phyloP scores from a whole-genome alignment of 2,797 vertebrate species.

The Rhynchonycteris naso region DNA sequence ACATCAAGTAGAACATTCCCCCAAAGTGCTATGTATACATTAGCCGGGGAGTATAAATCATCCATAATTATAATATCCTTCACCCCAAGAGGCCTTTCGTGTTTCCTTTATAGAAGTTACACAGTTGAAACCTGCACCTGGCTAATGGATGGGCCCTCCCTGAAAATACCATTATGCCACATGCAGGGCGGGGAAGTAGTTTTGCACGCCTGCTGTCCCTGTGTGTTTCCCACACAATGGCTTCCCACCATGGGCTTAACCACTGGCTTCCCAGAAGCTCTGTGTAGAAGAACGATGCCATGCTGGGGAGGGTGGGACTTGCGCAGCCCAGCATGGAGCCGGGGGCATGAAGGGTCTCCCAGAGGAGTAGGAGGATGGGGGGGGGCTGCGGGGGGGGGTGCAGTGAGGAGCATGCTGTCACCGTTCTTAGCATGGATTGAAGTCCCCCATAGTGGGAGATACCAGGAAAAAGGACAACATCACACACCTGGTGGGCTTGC shows the following conservation, averaged over 20 bases:
- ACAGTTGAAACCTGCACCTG: slow-evolving; percentile 73
- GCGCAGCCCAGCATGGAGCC: not conserved
- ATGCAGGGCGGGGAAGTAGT: slow-evolving; percentile 74
- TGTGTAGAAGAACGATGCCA: not conserved
- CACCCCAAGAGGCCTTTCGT: slow-evolving; percentile 62
- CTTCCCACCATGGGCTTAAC: slow-evolving; percentile 75
- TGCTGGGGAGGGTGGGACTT: not conserved
- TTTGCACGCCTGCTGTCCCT: slow-evolving; percentile 66
- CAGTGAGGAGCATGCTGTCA: no score
- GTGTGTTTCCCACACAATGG: slow-evolving; percentile 26
- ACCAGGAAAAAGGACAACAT: not conserved
- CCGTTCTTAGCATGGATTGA: no score
- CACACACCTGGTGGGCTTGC: fast-evolving
- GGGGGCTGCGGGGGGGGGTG: fast-evolving
- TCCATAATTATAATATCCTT: slow-evolving; percentile 75
- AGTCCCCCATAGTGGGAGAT: no score
- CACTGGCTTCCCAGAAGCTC: slow-evolving; percentile 64
- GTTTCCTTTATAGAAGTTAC: slow-evolving; percentile 75
- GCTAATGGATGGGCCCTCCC: slow-evolving; percentile 72
- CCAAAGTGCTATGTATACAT: slow-evolving; percentile 24
- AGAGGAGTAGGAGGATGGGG: not conserved
- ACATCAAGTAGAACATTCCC: slow-evolving; percentile 61
- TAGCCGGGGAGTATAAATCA: slow-evolving; percentile 67
- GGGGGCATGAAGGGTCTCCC: not conserved
- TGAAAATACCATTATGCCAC: slow-evolving; percentile 83